Base-by-base conservation (phyloP, 2,888 invertebrate species). In the Chymomyza caudatula region DNA sequence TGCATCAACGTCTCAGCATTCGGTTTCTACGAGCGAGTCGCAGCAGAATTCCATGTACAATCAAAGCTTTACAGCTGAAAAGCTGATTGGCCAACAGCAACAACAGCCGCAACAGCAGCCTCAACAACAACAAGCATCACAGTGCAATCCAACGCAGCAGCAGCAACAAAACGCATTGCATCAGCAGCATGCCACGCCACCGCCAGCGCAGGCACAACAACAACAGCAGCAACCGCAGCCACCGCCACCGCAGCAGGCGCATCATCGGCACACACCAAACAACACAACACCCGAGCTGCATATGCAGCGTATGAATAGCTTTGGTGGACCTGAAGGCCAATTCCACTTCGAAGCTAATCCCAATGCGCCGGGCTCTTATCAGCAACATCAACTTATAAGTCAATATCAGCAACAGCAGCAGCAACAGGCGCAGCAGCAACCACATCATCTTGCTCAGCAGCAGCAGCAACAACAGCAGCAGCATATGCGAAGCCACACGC, bases 21-120 rank as follows among this genome's bases (percentile, higher is more conserved):
- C 89, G 73, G 77, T 89, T 73, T 86, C 89, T 60, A 88, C 88
- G 69, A 88, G 87, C 76, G 89, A 89, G 86, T 87, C 89, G 81
- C 88, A 88, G 66, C 90, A 88, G 75, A 89, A 89, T 88, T 88
- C 88, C 86, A 88, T 89, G 71, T 89, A 89, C 78, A 88, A 86
- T 77, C 89, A 89, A 79, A 89, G 85, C 79, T 89, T 89, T 79
- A 89, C 77, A 73, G 87, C 88, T 67, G 89, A 89, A 23, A 89
- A 89, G 67, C 65, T 88, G 67, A 77, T 88, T 53, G 85, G 85
- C 55, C 88, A 87, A 67, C 85, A 83, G 44, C 77, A 77, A 37
- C 86, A 76, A 62, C 78, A 81, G 62, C 81, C 79, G 60, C 79
- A 77, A 44, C 73, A 69, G 8, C 74, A 49, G 42, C 76, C 71